Percentiles rank a stretch among this genome's conserved stretches.
These are phyloP conservation scores for Recurvirostra avosetta DNA, from an alignment of 2,113 vertebrate genomes.

Conservation along the genomic window DNA sequence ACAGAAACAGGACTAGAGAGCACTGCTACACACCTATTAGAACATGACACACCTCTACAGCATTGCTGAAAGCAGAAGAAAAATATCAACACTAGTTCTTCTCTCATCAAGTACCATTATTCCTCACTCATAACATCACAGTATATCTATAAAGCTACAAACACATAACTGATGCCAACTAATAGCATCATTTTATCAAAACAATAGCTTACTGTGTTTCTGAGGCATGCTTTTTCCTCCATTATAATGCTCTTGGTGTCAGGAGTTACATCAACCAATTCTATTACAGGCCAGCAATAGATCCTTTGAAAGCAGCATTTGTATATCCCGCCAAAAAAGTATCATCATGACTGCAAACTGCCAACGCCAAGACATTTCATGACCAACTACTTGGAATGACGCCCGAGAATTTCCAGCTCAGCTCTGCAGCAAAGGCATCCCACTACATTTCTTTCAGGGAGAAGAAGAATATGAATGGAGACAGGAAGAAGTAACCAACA, in stretches of 20 bases:
- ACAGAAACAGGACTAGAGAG: not conserved
- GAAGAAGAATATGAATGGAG: not conserved
- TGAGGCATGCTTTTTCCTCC: not conserved
- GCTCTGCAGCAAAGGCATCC: not conserved
- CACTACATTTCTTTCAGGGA: not conserved
- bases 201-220: not conserved
- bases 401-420: not conserved
- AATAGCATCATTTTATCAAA: not conserved
- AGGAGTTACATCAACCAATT: constrained; percentile 9
- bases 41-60: not conserved
- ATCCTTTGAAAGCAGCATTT: constrained; percentile 6
- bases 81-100: not conserved
- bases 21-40: not conserved
- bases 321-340: not conserved
- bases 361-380: not conserved
- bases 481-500: not conserved
- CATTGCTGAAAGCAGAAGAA: not conserved
- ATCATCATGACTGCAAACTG: not conserved
- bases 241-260: not conserved
- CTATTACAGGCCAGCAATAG: not conserved
- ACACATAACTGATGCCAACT: not conserved
- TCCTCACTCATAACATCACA: not conserved
- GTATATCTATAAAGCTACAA: not conserved
- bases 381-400: not conserved
- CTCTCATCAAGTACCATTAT: not conserved